Base-by-base conservation (phyloP, 2,113 vertebrate species). In the Oxygymnocypris stewartii region DNA sequence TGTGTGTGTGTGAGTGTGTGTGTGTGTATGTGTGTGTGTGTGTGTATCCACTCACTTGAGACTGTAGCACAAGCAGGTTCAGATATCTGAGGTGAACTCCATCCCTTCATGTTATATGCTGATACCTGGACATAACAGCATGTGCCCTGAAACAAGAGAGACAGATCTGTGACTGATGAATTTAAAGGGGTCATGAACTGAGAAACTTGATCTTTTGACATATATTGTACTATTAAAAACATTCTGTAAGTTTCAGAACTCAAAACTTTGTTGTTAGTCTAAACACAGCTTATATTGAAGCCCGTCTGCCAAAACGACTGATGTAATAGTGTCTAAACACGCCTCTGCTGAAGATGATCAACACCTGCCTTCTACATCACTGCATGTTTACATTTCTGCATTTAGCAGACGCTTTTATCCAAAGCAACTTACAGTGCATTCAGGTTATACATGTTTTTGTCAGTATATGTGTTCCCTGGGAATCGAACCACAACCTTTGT, bases 91-190 rank as follows among this genome's bases (percentile, higher is more conserved):
- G 95, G 91, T 25, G 95, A 91, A 6, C 97, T 96, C 97, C 97
- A 98, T 42, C 97, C 97, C 90, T 98, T 98, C 97, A 97, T 98
- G 92, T 98, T 98, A 92, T 97, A 97, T 47, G 96, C 96, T 0
- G 95, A 95, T 74, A 97, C 96, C 42, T 95, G 96, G 85, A 97
- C 91, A 0, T 97, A 96, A 92, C 96, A 97, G 5, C 92, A 88
- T 0, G 92, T 93, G 79, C 96, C 96, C 97, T 98, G 93, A 0
- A 23, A 88, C 59, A 85, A 75, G 65, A 81, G 13, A 81, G 16
- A 59, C 63, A 77, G 49, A 75, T 82, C 73, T 47, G n/a, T 28
- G 63, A 82, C 63, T 79, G 3, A 85, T 28, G 6, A 14, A 4
- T 84, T 59, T 10, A 57, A 40, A 71, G 63, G 47, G 47, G 47